These are phyloP conservation scores for Aramus guarauna DNA, from an alignment of 2,113 vertebrate genomes.

Conservation along the genomic window DNA sequence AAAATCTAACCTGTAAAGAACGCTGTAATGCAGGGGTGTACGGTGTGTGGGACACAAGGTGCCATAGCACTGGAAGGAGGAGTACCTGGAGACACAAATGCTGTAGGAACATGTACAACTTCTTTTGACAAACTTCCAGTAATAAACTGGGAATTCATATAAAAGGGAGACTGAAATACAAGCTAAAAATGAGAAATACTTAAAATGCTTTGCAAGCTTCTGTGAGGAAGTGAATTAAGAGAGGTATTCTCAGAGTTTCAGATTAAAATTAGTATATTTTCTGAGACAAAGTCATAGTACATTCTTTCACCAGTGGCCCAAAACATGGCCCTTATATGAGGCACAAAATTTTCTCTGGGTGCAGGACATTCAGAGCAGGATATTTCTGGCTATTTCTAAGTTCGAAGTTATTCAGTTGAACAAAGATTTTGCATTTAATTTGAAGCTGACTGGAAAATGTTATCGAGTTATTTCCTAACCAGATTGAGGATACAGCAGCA, in stretches of 20 bases:
- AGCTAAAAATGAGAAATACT: neutral
- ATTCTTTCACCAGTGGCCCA: neutral
- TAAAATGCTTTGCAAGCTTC: neutral
- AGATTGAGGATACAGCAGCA: conserved; percentile 46
- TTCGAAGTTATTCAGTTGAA: conserved; percentile 1
- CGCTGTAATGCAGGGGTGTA: no score
- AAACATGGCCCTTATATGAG: neutral
- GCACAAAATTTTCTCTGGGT: neutral
- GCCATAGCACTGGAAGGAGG: neutral
- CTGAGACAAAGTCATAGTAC: neutral
- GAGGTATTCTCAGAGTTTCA: neutral
- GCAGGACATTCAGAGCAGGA: neutral
- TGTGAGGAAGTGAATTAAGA: neutral
- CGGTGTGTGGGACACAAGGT: neutral
- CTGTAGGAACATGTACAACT: neutral
- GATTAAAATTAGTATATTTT: neutral
- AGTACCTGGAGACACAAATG: neutral
- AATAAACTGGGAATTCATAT: neutral
- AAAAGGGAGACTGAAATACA: neutral
- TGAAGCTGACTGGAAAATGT: conserved; percentile 42
- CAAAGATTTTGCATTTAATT: conserved; percentile 50
- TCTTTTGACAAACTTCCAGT: neutral
- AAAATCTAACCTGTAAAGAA: neutral
- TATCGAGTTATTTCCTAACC: conserved; percentile 39
- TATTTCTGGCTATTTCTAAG: conserved; percentile 5